Evolutionary conservation across 23 tunicate species (phyloP).

Genomic region (Phallusia fumigata): DNA sequence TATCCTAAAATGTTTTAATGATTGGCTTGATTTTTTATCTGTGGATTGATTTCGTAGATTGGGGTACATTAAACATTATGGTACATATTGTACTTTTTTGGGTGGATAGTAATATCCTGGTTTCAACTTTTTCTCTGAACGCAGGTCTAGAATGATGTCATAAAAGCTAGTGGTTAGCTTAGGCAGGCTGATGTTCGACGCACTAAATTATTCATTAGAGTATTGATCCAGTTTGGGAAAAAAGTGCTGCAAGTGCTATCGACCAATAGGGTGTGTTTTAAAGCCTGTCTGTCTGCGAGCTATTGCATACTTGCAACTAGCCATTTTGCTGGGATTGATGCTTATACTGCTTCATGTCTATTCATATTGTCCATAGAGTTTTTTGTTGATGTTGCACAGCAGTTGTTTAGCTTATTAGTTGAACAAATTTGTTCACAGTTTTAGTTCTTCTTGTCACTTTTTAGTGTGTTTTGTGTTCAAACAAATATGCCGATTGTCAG

Average conservation of each 20-base stretch:
- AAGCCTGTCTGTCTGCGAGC: neutral
- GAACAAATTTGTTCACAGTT: slow-evolving; percentile 6
- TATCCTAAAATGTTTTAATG: too few species aligned
- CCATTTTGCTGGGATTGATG: neutral
- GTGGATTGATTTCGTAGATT: too few species aligned
- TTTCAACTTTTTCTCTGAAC: too few species aligned
- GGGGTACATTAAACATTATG: too few species aligned
- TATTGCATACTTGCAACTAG: neutral
- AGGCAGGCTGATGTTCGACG: too few species aligned
- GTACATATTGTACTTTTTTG: too few species aligned
- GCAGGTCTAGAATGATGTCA: too few species aligned
- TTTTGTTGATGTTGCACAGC: neutral
- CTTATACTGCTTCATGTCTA: neutral
- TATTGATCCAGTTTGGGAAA: neutral
- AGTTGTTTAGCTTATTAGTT: neutral
- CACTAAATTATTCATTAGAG: neutral
- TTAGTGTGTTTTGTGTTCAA: neutral
- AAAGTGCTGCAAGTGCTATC: slow-evolving; percentile 8
- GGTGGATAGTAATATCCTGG: too few species aligned
- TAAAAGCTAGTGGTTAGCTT: too few species aligned
- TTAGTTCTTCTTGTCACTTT: neutral
- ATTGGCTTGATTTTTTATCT: too few species aligned
- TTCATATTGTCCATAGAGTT: neutral
- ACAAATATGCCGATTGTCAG: neutral
- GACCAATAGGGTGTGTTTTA: neutral